Percentiles rank a stretch among this genome's conserved stretches.
These are phyloP conservation scores for Drosophila bocqueti DNA, from an alignment of 1,140 invertebrate genomes.

Conservation along the genomic window DNA sequence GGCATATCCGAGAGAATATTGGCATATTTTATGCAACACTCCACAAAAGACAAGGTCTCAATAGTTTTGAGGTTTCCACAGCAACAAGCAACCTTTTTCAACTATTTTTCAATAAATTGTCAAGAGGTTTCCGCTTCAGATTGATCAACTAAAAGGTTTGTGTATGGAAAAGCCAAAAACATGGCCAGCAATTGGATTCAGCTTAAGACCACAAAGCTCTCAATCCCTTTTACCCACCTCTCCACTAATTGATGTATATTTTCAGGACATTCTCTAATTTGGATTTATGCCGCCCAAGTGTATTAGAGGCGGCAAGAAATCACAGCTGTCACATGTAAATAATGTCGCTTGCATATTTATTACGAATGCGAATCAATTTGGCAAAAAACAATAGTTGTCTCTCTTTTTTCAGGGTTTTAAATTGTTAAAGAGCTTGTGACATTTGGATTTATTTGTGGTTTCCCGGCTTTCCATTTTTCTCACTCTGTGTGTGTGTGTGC, in stretches of 20 bases:
- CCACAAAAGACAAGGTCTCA: conserved; percentile 54
- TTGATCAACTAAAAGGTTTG: conserved; percentile 43
- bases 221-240: neutral
- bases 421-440: conserved; percentile 74
- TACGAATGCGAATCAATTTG: conserved; percentile 58
- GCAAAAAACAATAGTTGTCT: conserved; percentile 33
- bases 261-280: conserved; percentile 33
- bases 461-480: conserved; percentile 16
- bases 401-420: conserved; percentile 55
- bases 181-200: conserved; percentile 13
- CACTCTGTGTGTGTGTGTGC: neutral
- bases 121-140: conserved; percentile 34
- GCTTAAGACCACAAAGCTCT: conserved; percentile 19
- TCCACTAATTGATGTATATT: conserved; percentile 33
- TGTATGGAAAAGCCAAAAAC: neutral
- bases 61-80: conserved; percentile 47
- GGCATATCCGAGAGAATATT: conserved; percentile 56
- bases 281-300: conserved; percentile 48
- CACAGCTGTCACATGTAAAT: conserved; percentile 50
- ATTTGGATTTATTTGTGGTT: conserved; percentile 71
- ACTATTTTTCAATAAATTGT: conserved; percentile 53
- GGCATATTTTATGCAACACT: conserved; percentile 79
- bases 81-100: conserved; percentile 31
- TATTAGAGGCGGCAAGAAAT: conserved; percentile 37
- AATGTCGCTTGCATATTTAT: conserved; percentile 50